Percentiles rank a stretch among this genome's conserved stretches.
These are phyloP conservation scores for Pseudonaja textilis DNA, from an alignment of 2,113 vertebrate genomes.

Conservation along the genomic window DNA sequence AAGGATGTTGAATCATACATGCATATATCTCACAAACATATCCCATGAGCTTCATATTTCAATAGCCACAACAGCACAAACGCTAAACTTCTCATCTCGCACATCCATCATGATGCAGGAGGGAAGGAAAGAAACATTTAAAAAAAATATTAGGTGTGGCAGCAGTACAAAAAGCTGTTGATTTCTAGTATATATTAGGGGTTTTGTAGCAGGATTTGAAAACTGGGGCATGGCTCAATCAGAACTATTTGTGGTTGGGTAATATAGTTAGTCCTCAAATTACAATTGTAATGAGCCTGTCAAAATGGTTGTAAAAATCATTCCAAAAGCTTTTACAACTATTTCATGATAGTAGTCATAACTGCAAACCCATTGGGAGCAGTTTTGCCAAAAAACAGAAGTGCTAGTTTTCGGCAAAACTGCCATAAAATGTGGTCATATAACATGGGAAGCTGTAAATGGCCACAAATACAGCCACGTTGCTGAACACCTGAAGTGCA, in stretches of 20 bases:
- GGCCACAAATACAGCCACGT: neutral
- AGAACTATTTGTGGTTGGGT: neutral
- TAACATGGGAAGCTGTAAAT: neutral
- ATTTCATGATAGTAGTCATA: neutral
- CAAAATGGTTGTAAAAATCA: neutral
- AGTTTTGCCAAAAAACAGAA: neutral
- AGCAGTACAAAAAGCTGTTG: neutral
- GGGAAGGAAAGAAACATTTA: neutral
- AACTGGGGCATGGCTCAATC: neutral
- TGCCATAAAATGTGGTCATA: neutral
- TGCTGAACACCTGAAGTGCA: neutral
- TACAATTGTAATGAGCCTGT: neutral
- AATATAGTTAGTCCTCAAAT: neutral
- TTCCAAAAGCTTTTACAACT: neutral
- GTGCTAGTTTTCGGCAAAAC: neutral
- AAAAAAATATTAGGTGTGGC: neutral
- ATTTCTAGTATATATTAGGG: neutral
- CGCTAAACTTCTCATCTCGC: neutral
- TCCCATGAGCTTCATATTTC: neutral
- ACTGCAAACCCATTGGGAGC: neutral
- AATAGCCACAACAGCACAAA: neutral
- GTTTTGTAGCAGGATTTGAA: neutral
- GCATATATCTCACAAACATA: neutral
- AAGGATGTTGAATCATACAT: neutral
- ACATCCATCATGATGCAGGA: neutral